phyloP scores from a whole-genome alignment of 2,113 vertebrate genomes.

The Vicugna pacos region DNA sequence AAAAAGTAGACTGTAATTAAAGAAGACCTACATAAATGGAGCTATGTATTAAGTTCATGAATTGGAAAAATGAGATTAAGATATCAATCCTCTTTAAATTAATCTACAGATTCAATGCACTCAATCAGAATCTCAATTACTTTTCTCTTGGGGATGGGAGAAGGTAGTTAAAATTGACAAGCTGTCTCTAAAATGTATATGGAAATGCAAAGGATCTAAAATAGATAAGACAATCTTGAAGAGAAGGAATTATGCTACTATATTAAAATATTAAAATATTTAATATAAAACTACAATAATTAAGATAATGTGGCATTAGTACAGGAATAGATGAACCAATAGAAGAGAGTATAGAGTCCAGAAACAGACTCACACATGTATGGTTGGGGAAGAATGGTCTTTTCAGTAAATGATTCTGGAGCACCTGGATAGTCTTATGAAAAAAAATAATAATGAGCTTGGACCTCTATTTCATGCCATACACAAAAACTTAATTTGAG shows the following conservation, averaged over 20 bases:
- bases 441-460: not conserved
- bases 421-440: not conserved
- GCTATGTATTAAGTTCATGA: not conserved
- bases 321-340: not conserved
- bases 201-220: not conserved
- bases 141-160: not conserved
- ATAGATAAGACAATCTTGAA: not conserved
- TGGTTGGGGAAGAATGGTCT: not conserved
- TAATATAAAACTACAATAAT: not conserved
- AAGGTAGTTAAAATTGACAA: not conserved
- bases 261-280: slow-evolving; percentile 30
- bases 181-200: not conserved
- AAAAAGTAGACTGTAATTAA: not conserved
- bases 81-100: not conserved
- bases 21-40: not conserved
- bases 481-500: not conserved
- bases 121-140: not conserved
- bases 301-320: not conserved
- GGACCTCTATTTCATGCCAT: not conserved
- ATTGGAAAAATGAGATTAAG: not conserved
- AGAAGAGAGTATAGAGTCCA: not conserved
- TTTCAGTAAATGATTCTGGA: not conserved
- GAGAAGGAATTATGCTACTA: not conserved
- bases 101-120: not conserved
- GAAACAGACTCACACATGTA: not conserved